Evolutionary conservation across 2,888 invertebrate species (phyloP).

Genomic region (Pollenia angustigena): DNA sequence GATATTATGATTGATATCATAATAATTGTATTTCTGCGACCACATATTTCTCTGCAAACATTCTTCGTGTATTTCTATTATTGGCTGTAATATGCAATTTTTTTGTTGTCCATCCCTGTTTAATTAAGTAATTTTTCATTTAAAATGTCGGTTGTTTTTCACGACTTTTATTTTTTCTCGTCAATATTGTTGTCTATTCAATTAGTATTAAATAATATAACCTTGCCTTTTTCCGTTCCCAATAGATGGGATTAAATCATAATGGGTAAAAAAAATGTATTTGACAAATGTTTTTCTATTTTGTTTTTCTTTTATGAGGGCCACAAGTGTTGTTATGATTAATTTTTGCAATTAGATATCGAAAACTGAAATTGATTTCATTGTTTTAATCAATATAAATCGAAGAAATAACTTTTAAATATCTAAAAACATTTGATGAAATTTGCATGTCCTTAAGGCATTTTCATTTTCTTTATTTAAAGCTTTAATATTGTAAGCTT

Average conservation of each 20-base stretch:
- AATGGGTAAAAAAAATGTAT: slow-evolving; percentile 8
- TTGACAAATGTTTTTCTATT: slow-evolving; percentile 2
- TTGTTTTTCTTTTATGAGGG: neutral
- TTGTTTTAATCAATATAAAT: neutral
- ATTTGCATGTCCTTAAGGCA: no score
- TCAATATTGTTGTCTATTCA: slow-evolving; percentile 43
- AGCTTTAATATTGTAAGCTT: no score
- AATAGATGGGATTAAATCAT: slow-evolving; percentile 52
- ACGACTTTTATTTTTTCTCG: slow-evolving; percentile 31
- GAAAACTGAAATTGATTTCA: slow-evolving; percentile 20
- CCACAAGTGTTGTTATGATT: slow-evolving; percentile 2
- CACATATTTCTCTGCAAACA: neutral
- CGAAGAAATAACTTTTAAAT: no score
- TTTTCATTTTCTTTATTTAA: no score
- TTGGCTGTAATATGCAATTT: no score
- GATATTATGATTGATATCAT: no score
- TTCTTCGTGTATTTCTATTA: neutral
- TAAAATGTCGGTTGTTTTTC: slow-evolving; percentile 16
- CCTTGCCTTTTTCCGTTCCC: slow-evolving; percentile 70
- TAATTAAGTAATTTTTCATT: slow-evolving; percentile 13
- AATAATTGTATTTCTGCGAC: neutral
- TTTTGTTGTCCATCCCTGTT: slow-evolving; percentile 26
- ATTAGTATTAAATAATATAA: slow-evolving; percentile 53
- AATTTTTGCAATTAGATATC: neutral
- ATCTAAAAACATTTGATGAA: no score